phyloP scores from a whole-genome alignment of 2,113 vertebrate species.

The Oncorhynchus clarkii region DNA sequence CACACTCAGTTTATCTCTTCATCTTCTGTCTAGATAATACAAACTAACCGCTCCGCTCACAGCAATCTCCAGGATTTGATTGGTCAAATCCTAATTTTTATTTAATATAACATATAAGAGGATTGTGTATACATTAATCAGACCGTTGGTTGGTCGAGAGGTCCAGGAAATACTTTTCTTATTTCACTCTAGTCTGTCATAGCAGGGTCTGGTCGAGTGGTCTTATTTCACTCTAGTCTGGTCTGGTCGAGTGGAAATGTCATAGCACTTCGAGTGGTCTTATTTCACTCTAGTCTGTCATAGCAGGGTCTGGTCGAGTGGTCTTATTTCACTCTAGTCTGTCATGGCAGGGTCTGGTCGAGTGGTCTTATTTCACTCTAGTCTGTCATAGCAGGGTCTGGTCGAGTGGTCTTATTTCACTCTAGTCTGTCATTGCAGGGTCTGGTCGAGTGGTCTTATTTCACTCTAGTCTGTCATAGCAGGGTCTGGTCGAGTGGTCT shows the following conservation, averaged over 20 bases:
- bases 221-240: neutral
- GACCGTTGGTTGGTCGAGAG: constrained; percentile 2
- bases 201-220: too few relatives aligned
- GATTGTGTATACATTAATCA: constrained; percentile 48
- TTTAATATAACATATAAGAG: constrained; percentile 44
- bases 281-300: neutral
- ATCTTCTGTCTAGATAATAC: constrained; percentile 33
- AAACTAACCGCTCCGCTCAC: constrained; percentile 3
- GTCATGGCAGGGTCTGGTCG: neutral
- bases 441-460: neutral
- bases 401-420: neutral
- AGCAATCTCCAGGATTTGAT: constrained; percentile 42
- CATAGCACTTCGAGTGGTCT: too few relatives aligned
- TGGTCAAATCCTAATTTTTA: constrained; percentile 39
- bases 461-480: neutral
- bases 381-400: neutral
- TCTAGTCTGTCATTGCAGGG: neutral
- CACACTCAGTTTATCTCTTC: constrained; percentile 17
- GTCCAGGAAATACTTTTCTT: neutral
- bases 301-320: too few relatives aligned
- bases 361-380: neutral
- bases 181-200: neutral
- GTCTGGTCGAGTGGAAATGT: too few relatives aligned
- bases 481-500: too few relatives aligned
- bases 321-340: neutral